Base-by-base conservation (phyloP, 2,888 invertebrate species). In the Hecatera dysodea region DNA sequence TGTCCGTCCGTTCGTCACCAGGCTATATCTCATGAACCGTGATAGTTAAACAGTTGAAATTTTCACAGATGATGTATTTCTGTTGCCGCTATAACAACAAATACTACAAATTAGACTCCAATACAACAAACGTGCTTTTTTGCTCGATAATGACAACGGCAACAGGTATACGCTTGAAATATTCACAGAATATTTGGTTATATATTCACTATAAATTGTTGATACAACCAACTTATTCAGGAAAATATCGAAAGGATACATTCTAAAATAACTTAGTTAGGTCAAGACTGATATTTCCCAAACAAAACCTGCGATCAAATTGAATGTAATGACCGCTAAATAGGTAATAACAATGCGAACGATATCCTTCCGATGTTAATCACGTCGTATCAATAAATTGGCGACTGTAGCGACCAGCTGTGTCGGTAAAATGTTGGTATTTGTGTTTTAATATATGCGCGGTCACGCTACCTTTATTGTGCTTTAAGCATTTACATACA, bases 381-480 rank as follows among this genome's bases (percentile, higher is more conserved):
- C 91, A 90, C 90, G 90, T 87, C 80, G 82, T 82, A 82, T 87
- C 88, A 88, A 91, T 91, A 90, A 91, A 91, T 91, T 87, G 88
- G 86, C 73, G 77, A 85, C 85, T 86, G 85, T 86, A 82, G 82
- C 84, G 83, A 82, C 88, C 88, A 86, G 86, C 88, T 89, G 87
- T 84, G 84, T 86, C 81, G 75, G 86, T 84, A 87, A 86, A 87
- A 89, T 89, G 87, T 87, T 83, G 86, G 72, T 84, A 86, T 85
- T 85, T 86, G 83, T 78, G 74, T 86, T 85, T 85, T 85, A 86
- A 89, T 87, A 87, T 91, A 92, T 92, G 92, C 91, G 89, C 87
- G 90, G 92, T 91, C 92, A 92, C 91, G 92, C 82, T 80, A 86
- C 86, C 82, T 86, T 87, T 86, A 90, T 90, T 89, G 88, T 90